Percentiles rank a stretch among this genome's conserved stretches.
Evolutionary conservation across 2,113 vertebrate species (phyloP).

Genomic region (Aspiorhynchus laticeps): DNA sequence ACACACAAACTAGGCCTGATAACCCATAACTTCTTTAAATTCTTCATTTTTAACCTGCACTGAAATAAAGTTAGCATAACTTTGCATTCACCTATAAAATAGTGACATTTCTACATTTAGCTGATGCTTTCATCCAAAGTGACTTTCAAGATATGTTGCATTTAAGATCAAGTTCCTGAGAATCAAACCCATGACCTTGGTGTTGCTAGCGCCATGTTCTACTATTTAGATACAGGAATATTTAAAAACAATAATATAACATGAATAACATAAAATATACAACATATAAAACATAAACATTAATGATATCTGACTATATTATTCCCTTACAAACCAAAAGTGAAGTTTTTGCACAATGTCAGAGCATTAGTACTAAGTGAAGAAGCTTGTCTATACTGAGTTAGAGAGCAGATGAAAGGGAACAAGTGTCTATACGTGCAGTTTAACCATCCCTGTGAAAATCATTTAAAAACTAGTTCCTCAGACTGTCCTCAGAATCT

Average conservation of each 20-base stretch:
- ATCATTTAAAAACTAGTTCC: neutral
- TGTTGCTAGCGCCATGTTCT: neutral
- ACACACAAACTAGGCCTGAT: neutral
- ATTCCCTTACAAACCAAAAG: neutral
- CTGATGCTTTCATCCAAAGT: neutral
- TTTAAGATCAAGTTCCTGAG: neutral
- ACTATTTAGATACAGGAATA: neutral
- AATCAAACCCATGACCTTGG: neutral
- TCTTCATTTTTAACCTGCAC: neutral
- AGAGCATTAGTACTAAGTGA: neutral
- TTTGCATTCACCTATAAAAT: neutral
- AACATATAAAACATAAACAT: neutral
- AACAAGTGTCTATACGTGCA: neutral
- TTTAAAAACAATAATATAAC: neutral
- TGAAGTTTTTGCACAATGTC: neutral
- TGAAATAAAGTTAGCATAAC: neutral
- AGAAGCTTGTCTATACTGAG: neutral
- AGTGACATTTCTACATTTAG: neutral
- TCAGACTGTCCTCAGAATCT: neutral
- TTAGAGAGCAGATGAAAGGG: too few relatives aligned
- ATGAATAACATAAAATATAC: neutral
- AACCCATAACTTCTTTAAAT: neutral
- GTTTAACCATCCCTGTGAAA: neutral
- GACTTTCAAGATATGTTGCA: neutral
- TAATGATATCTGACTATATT: neutral